Base-by-base conservation (phyloP, 2,888 invertebrate genomes). In the Drosophila kanekoi region DNA sequence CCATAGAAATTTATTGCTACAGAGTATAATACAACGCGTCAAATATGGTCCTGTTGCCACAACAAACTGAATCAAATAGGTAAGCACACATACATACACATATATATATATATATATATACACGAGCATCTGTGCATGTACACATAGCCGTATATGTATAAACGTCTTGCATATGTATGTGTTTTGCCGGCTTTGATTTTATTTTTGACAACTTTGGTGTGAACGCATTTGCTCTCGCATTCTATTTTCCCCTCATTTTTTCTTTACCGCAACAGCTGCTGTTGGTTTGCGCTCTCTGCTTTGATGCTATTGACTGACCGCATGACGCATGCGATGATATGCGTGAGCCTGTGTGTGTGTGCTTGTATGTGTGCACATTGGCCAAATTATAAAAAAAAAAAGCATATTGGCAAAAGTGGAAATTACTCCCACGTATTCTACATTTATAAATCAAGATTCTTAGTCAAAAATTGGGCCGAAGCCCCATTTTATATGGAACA, bases 151-250 rank as follows among this genome's bases (percentile, higher is more conserved):
- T 44, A 49, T 51, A 64, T 49, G 43, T 63, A 63, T 43, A 18
- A 10, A 14, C 6, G 13, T 4, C 49, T 52, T 45, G 37, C 43
- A 53, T 40, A 35, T 44, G 44, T 59, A 44, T 76, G 38, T 58
- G 43, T 45, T 85, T 83, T 82, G 86, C 83, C 83, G 83, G 83
- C 82, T 87, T 79, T 53, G 70, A 65, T 64, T 83, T 80, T 72
- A 82, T 87, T 77, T 87, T 81, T 69, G 85, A 81, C 72, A 74
- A 70, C 60, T 86, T 72, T 60, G 57, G 51, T 62, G 53, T 48
- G 70, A 74, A 61, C 57, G 43, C 52, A 59, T 78, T 62, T 48
- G 48, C 61, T 57, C 43, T 56, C 40, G 10, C 37, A 35, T 40
- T 33, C 40, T 45, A 48, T 45, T 40, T 48, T 35, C 44, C 41